These are phyloP conservation scores for Ichneumoninae sp. DNA, from an alignment of 2,888 invertebrate species.

Conservation along the genomic window DNA sequence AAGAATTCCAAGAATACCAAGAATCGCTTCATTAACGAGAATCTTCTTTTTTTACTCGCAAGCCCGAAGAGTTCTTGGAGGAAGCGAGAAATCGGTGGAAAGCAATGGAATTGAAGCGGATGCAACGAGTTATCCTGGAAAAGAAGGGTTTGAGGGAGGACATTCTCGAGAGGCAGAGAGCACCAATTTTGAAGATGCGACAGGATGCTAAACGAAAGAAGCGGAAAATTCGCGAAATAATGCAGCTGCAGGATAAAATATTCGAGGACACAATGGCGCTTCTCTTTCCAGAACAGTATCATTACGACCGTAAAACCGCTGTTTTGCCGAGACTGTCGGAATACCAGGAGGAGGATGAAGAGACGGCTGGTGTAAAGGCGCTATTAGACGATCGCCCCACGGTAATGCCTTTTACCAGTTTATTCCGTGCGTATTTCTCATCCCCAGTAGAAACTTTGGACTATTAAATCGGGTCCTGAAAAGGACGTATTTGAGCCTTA, in stretches of 20 bases:
- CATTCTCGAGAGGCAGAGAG: constrained; percentile 87
- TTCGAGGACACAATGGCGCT: constrained; percentile 88
- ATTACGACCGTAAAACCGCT: constrained; percentile 49
- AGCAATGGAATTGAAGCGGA: constrained; percentile 88
- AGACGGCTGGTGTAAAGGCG: constrained; percentile 59
- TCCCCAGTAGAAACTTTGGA: neutral
- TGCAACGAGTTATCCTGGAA: constrained; percentile 87
- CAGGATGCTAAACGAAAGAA: constrained; percentile 87
- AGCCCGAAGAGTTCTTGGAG: constrained; percentile 79
- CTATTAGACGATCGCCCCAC: constrained; percentile 36
- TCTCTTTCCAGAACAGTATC: constrained; percentile 86
- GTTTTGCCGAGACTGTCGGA: constrained; percentile 67
- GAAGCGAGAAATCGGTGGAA: constrained; percentile 87
- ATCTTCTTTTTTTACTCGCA: constrained; percentile 48
- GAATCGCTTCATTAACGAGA: neutral
- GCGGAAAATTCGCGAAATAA: constrained; percentile 86
- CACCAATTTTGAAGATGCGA: constrained; percentile 87
- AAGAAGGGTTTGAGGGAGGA: constrained; percentile 88
- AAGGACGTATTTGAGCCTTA: neutral
- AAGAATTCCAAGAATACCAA: neutral
- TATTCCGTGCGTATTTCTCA: neutral
- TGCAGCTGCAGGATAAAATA: constrained; percentile 87
- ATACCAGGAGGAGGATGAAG: constrained; percentile 84
- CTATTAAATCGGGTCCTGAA: neutral
- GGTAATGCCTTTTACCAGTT: constrained; percentile 3